These are phyloP conservation scores for Panagrolaimus sp. DNA, from an alignment of 1,140 invertebrate genomes.

Conservation along the genomic window DNA sequence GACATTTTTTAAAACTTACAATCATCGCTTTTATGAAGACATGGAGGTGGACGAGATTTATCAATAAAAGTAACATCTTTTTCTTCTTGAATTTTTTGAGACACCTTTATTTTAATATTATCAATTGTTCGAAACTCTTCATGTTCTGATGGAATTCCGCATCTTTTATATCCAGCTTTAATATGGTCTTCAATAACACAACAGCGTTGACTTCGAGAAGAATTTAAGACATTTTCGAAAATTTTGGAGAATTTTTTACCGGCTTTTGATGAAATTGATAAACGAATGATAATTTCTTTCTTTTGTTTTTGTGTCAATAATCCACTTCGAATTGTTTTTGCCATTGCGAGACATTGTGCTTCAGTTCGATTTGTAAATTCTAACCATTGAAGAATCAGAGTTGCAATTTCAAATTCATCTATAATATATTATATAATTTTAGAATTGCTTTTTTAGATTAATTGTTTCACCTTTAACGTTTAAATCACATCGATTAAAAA, in stretches of 20 bases:
- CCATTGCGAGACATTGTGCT: not conserved
- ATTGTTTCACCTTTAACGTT: not conserved
- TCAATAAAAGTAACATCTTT: no score
- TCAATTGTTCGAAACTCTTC: no score
- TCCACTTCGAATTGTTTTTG: not conserved
- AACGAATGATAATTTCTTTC: not conserved
- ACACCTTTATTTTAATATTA: no score
- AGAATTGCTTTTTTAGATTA: no score
- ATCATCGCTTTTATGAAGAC: no score
- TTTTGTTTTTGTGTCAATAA: not conserved
- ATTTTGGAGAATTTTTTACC: not conserved
- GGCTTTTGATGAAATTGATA: not conserved
- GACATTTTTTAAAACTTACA: no score
- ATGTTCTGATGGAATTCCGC: no score
- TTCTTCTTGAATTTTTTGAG: no score
- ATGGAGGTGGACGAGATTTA: no score
- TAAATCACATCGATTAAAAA: not conserved
- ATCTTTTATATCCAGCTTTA: not conserved
- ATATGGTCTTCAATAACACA: not conserved
- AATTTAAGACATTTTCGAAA: not conserved
- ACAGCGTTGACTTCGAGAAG: not conserved
- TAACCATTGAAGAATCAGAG: not conserved
- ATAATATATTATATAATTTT: not conserved
- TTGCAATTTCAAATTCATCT: slow-evolving; percentile 1
- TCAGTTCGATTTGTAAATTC: not conserved